phyloP scores from a whole-genome alignment of 1,140 invertebrate genomes.

The Drosophila tani region DNA sequence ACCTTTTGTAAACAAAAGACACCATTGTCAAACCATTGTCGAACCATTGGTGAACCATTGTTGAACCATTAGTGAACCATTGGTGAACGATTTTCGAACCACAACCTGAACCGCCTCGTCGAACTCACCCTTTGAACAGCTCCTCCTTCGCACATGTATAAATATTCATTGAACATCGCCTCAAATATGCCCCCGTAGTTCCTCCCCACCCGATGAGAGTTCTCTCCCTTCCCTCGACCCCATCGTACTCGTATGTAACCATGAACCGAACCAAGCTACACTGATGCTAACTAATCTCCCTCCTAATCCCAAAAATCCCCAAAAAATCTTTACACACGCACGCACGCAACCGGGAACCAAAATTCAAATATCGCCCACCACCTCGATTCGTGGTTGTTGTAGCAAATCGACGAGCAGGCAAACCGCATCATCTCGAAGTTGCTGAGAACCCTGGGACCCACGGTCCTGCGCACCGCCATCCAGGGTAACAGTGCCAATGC shows the following conservation, averaged over 20 bases:
- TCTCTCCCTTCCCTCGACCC: conserved; percentile 8
- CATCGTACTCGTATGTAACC: conserved; percentile 24
- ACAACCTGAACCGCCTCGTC: background rate
- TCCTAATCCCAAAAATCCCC: conserved; percentile 5
- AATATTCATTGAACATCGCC: background rate
- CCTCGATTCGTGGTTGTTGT: conserved; percentile 83
- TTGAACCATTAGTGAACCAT: conserved; percentile 3
- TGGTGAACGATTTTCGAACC: conserved; percentile 6
- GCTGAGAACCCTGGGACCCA: conserved; percentile 89
- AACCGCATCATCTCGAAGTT: conserved; percentile 89
- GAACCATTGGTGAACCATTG: no score
- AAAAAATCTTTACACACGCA: conserved; percentile 8
- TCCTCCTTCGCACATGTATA: conserved; percentile 7
- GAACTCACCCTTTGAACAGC: conserved; percentile 3
- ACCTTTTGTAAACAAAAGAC: no score
- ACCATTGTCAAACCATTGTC: no score
- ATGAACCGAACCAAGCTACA: conserved; percentile 16
- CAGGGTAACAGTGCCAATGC: conserved; percentile 78
- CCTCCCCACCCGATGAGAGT: conserved; percentile 5
- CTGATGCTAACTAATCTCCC: conserved; percentile 46
- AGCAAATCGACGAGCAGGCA: conserved; percentile 92
- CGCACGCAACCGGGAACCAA: conserved; percentile 15
- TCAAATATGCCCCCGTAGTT: conserved; percentile 1
- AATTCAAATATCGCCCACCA: conserved; percentile 29
- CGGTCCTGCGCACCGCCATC: conserved; percentile 86